phyloP scores from a whole-genome alignment of 2,797 vertebrate species.

The Periparus ater region DNA sequence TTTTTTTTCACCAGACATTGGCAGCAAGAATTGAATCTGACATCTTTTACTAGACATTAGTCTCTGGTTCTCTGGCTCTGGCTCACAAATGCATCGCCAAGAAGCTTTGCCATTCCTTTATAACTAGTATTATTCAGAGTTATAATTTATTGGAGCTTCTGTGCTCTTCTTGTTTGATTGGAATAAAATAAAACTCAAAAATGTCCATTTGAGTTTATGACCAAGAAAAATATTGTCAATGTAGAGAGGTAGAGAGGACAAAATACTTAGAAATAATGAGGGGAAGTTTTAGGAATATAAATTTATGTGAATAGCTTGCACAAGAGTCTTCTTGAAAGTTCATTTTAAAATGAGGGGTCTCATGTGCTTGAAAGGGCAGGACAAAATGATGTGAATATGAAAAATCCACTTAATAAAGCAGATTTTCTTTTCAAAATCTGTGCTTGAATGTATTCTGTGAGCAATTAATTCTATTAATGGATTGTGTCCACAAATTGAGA shows the following conservation, averaged over 20 bases:
- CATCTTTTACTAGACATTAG: slow-evolving; percentile 63
- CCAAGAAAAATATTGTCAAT: background rate
- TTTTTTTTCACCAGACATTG: slow-evolving; percentile 18
- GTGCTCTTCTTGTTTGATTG: slow-evolving; percentile 41
- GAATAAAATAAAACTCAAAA: slow-evolving; percentile 37
- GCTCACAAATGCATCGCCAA: background rate
- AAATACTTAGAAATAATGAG: background rate
- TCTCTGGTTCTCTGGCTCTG: slow-evolving; percentile 56
- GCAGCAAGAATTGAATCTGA: slow-evolving; percentile 54
- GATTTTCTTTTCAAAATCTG: background rate
- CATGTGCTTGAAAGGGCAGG: background rate
- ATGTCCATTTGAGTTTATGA: background rate
- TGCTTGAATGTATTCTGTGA: background rate
- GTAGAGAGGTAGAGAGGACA: background rate
- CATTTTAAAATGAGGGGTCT: slow-evolving; percentile 5
- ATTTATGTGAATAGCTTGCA: background rate
- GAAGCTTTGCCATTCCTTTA: slow-evolving; percentile 51
- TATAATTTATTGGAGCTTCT: slow-evolving; percentile 62
- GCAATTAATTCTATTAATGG: background rate
- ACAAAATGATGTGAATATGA: background rate
- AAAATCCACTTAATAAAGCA: background rate
- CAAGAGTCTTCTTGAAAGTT: background rate
- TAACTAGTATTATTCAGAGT: slow-evolving; percentile 29
- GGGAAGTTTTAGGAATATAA: background rate
- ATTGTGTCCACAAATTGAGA: background rate